These are phyloP conservation scores for Euura saliciscinereae DNA, from an alignment of 1,140 invertebrate genomes.

Conservation along the genomic window DNA sequence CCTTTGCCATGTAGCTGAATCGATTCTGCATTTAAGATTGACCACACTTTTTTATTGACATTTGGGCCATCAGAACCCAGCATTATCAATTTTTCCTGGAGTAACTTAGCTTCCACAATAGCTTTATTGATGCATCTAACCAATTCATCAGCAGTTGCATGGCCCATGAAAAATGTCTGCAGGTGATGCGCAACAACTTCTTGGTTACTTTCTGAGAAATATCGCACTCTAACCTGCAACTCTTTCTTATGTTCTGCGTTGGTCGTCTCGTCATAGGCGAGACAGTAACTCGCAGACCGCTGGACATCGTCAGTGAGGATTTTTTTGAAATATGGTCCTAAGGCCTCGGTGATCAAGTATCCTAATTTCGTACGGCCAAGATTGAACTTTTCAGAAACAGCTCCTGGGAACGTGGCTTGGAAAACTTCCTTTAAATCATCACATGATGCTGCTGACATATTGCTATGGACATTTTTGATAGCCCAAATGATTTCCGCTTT, in stretches of 20 bases:
- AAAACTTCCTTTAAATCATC: too few relatives aligned
- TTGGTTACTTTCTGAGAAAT: slow-evolving; percentile 20
- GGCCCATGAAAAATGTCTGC: slow-evolving; percentile 23
- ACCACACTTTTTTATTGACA: slow-evolving; percentile 13
- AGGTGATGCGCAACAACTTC: slow-evolving; percentile 16
- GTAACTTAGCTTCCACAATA: neutral
- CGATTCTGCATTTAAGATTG: slow-evolving; percentile 12
- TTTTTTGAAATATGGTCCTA: slow-evolving; percentile 1
- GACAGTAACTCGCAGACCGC: neutral
- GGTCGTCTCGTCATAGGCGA: slow-evolving; percentile 18
- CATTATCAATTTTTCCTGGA: neutral
- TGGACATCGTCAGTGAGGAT: neutral
- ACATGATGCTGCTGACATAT: too few relatives aligned
- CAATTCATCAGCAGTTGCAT: slow-evolving; percentile 21
- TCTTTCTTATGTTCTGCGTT: slow-evolving; percentile 21
- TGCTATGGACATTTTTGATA: too few relatives aligned
- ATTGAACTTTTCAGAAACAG: neutral
- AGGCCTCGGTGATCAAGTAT: neutral
- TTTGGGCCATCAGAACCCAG: slow-evolving; percentile 10
- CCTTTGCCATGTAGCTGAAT: slow-evolving; percentile 2
- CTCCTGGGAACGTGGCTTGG: too few relatives aligned
- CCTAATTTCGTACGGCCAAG: neutral
- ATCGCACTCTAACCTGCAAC: slow-evolving; percentile 22
- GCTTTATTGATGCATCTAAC: slow-evolving; percentile 19
- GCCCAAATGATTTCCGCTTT: too few relatives aligned